Conservation (phyloP, 2,888 invertebrate genomes). For the Eupithecia exiguata region DNA sequence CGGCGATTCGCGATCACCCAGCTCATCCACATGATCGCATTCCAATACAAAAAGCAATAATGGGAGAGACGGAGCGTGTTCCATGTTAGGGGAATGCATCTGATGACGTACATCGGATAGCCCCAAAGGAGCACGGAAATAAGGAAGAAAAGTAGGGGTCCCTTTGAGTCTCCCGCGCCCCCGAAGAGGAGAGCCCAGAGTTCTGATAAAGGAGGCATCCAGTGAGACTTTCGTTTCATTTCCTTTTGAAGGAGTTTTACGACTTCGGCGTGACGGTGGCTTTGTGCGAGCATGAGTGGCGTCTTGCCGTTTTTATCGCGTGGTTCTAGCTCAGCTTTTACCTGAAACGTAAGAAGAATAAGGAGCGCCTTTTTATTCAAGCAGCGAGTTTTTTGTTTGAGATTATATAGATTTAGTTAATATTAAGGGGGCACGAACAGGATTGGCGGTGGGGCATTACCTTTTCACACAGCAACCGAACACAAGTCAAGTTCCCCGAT, state of each 20-base stretch:
- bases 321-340: slow-evolving; percentile 93
- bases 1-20: slow-evolving; percentile 95
- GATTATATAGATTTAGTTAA: background rate
- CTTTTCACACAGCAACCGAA: slow-evolving; percentile 94
- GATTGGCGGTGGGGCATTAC: slow-evolving; percentile 64
- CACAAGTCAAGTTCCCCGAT: slow-evolving; percentile 94
- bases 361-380: background rate
- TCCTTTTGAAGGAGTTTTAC: slow-evolving; percentile 92
- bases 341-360: slow-evolving; percentile 72
- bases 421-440: background rate
- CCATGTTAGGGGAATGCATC: slow-evolving; percentile 96
- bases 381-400: background rate
- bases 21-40: slow-evolving; percentile 96
- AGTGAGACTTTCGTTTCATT: slow-evolving; percentile 91
- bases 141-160: slow-evolving; percentile 92
- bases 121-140: slow-evolving; percentile 95
- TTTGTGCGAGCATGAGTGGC: slow-evolving; percentile 94
- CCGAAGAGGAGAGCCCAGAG: slow-evolving; percentile 95
- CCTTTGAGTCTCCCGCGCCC: slow-evolving; percentile 95
- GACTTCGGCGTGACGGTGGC: slow-evolving; percentile 93
- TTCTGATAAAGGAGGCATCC: slow-evolving; percentile 94
- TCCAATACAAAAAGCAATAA: slow-evolving; percentile 95
- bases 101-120: slow-evolving; percentile 96
- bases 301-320: slow-evolving; percentile 96
- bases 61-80: slow-evolving; percentile 93